Evolutionary conservation across 2,888 invertebrate genomes (phyloP), one percentile per base, ranked within the genome.

Genomic region (Cataglyphis rosenhaueri): DNA sequence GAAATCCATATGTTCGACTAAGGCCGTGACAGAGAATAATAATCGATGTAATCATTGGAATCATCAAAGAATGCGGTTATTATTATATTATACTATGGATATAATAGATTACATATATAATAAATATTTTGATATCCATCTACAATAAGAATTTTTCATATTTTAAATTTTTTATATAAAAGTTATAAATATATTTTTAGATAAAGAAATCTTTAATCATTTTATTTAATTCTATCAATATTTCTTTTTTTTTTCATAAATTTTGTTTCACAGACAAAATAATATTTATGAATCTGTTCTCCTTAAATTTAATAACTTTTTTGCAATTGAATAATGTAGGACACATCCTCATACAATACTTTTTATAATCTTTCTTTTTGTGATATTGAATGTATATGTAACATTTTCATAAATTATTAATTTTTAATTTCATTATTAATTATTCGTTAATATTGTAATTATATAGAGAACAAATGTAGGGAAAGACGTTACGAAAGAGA

Each of bases 1-100:
- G n/a, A n/a, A 70, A 75, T 44, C 44, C 65, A 65, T 12, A 76
- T 44, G 81, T 35, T 81, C 21, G 52, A 32, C 12, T 52, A n/a
- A 41, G 8, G 1, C n/a, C 21, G 18, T 21, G 65, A 57, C 52
- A 75, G 41, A 64, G 44, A 57, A 64, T 15, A 81, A 81, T 76
- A 75, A 81, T 44, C 57, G 5, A 65, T 55, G 5, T 29, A 65
- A 25, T 6, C 35, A n/a, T 35, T 70, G 15, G 3, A 68, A 76
- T 38, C 0, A 10, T 0, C 3, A 18, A 29, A 35, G 25, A 52
- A 3, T n/a, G 12, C 25, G n/a, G 32, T 18, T 35, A 64, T 76
- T 18, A 35, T 74, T 62, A 32, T 44, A 10, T 65, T 41, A 35
- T 66, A 21, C 21, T 1, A 3, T 57, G 5, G 32, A 62, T 32